phyloP scores from a whole-genome alignment of 2,888 invertebrate species.

The Stenoptilia bipunctidactyla region DNA sequence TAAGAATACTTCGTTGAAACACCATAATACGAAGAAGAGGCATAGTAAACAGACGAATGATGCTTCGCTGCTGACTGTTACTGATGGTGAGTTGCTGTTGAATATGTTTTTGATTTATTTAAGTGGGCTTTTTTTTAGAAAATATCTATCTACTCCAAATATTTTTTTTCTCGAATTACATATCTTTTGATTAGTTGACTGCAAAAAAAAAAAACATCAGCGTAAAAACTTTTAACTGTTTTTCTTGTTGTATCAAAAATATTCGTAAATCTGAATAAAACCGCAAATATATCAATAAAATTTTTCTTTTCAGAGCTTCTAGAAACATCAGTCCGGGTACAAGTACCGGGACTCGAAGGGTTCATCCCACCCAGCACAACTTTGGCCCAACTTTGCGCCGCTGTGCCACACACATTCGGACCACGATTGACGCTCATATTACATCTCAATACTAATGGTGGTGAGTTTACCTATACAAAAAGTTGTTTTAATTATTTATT shows the following conservation, averaged over 20 bases:
- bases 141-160: no score
- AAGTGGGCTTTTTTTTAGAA: no score
- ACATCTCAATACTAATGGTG: constrained; percentile 32
- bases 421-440: constrained; percentile 52
- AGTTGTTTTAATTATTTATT: no score
- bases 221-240: no score
- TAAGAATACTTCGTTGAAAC: constrained; percentile 73
- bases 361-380: constrained; percentile 45
- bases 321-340: constrained; percentile 43
- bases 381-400: constrained; percentile 46
- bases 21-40: constrained; percentile 47
- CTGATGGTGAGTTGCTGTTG: constrained; percentile 30
- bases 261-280: no score
- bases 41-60: constrained; percentile 37
- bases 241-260: no score
- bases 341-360: constrained; percentile 46
- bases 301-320: constrained; percentile 29
- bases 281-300: no score
- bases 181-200: no score
- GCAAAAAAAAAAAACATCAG: no score
- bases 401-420: constrained; percentile 47
- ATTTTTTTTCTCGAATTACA: no score
- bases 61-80: constrained; percentile 27
- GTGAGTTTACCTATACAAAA: no score
- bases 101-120: neutral